A percentile compares a stretch with the other conserved stretches of the same genome.
Evolutionary conservation across 2,113 vertebrate genomes (phyloP).

Genomic region (Lepisosteus oculatus): DNA sequence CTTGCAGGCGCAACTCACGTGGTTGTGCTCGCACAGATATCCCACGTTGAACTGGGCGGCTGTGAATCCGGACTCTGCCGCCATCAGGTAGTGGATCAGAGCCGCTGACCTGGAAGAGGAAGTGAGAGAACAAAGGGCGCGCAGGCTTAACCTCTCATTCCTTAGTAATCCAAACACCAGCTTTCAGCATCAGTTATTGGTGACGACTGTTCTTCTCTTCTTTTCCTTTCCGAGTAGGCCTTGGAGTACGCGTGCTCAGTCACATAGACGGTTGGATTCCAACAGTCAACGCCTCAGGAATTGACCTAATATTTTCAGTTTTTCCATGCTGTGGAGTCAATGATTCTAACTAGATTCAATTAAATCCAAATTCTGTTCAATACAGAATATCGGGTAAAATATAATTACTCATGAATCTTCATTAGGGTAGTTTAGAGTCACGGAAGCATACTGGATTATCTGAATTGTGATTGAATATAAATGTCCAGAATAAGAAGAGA

Average conservation of each 20-base stretch:
- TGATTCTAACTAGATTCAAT: too few species aligned
- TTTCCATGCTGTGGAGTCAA: too few species aligned
- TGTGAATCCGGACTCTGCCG: slow-evolving; percentile 64
- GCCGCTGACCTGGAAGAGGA: slow-evolving; percentile 54
- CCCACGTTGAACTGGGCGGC: slow-evolving; percentile 69
- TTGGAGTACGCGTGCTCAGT: too few species aligned
- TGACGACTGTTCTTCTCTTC: too few species aligned
- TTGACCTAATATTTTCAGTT: too few species aligned
- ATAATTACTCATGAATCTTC: background rate
- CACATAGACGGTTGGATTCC: too few species aligned
- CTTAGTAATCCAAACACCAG: background rate
- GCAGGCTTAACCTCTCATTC: background rate
- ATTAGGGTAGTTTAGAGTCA: background rate
- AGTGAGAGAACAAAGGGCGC: background rate
- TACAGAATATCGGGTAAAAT: background rate
- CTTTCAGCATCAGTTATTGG: too few species aligned
- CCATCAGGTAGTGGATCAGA: slow-evolving; percentile 61
- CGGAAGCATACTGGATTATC: background rate
- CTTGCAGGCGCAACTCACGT: slow-evolving; percentile 46
- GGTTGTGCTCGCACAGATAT: slow-evolving; percentile 65
- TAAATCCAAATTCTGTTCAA: too few species aligned
- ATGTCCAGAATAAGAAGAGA: background rate
- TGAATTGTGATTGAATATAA: background rate
- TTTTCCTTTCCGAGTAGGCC: too few species aligned
- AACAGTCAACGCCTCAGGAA: too few species aligned